A percentile compares a stretch with the other conserved stretches of the same genome.
Evolutionary conservation across 2,797 vertebrate genomes (phyloP).

Genomic region (Graptemys geographica): DNA sequence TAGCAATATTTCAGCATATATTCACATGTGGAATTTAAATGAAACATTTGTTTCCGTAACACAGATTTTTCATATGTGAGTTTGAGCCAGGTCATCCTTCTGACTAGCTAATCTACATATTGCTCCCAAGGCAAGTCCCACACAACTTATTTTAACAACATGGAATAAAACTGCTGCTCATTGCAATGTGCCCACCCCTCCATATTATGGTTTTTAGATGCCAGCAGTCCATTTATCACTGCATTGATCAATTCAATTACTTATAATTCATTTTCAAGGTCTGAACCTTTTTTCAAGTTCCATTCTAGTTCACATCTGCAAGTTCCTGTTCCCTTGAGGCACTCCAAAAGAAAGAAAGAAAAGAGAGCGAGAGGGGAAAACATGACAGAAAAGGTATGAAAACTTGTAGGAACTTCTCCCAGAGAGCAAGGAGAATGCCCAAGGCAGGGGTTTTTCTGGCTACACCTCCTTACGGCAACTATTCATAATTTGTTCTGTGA

Average conservation of each 20-base stretch:
- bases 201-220: constrained; percentile 16
- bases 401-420: constrained; percentile 20
- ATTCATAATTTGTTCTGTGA: constrained; percentile 23
- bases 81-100: neutral
- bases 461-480: neutral
- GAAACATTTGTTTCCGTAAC: neutral
- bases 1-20: neutral
- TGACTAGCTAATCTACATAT: neutral
- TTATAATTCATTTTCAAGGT: constrained; percentile 28
- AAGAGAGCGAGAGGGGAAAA: neutral
- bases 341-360: neutral
- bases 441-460: accelerated
- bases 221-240: neutral
- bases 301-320: neutral
- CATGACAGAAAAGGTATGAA: constrained; percentile 1
- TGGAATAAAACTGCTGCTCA: constrained; percentile 31
- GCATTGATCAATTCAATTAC: neutral
- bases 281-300: neutral
- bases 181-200: neutral
- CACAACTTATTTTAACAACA: neutral
- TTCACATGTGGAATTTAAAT: neutral
- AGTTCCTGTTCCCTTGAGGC: constrained; percentile 5
- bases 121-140: neutral
- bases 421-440: neutral
- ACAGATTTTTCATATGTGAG: constrained; percentile 7